Conservation (phyloP, 2,113 vertebrate genomes). For the Neomonachus schauinslandi region DNA sequence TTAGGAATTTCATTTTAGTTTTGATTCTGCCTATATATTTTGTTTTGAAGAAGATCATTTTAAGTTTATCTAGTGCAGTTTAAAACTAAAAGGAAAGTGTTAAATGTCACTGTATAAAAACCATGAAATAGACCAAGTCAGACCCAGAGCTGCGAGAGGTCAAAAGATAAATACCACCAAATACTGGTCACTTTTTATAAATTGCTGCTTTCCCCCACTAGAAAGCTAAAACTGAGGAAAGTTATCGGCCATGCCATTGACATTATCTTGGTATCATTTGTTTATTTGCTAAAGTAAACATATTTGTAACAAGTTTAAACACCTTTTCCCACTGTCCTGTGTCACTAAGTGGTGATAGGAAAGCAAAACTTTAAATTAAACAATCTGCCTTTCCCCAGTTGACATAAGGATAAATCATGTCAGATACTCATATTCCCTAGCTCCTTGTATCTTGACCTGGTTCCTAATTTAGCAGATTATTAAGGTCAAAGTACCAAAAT, state of each 20-base stretch:
- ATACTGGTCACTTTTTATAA: conserved; percentile 60
- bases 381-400: conserved; percentile 53
- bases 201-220: conserved; percentile 34
- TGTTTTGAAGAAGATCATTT: conserved; percentile 7
- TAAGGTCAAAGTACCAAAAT: conserved; percentile 85
- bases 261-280: conserved; percentile 57
- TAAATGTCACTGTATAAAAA: background rate
- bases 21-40: background rate
- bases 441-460: conserved; percentile 79
- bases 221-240: conserved; percentile 63
- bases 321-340: conserved; percentile 64
- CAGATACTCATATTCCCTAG: conserved; percentile 62
- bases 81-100: background rate
- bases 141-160: background rate
- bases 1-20: background rate
- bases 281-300: conserved; percentile 80
- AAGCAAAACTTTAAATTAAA: conserved; percentile 71
- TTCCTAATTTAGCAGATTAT: conserved; percentile 85
- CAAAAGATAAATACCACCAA: conserved; percentile 5
- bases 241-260: conserved; percentile 46
- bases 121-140: background rate
- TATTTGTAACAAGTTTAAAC: conserved; percentile 77
- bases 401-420: conserved; percentile 79
- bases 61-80: background rate
- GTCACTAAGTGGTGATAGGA: conserved; percentile 74